Conservation (phyloP, 1,140 invertebrate species). For the Onthophagus taurus region DNA sequence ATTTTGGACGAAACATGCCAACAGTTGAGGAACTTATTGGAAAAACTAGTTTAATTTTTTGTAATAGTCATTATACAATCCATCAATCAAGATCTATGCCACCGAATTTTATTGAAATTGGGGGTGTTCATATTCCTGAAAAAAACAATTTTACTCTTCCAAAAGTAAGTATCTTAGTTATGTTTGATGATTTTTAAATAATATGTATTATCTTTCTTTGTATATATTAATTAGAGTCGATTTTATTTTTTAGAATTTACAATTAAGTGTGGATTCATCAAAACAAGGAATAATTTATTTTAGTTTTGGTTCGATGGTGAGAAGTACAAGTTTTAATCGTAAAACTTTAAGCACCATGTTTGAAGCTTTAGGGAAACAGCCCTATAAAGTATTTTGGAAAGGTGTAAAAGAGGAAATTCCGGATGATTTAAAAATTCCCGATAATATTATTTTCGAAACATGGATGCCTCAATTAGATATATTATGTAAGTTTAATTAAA, state of each 20-base stretch:
- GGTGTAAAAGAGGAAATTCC: slow-evolving; percentile 40
- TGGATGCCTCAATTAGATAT: slow-evolving; percentile 63
- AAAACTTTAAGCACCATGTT: slow-evolving; percentile 37
- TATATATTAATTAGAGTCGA: too few relatives aligned
- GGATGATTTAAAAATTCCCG: slow-evolving; percentile 33
- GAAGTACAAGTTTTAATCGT: slow-evolving; percentile 30
- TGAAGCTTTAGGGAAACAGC: slow-evolving; percentile 45
- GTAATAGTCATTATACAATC: slow-evolving; percentile 35
- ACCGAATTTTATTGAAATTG: slow-evolving; percentile 36
- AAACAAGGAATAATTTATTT: slow-evolving; percentile 39
- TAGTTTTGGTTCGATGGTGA: slow-evolving; percentile 38
- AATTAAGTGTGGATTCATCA: slow-evolving; percentile 19
- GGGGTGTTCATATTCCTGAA: slow-evolving; percentile 26
- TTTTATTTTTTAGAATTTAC: too few relatives aligned
- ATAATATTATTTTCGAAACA: slow-evolving; percentile 49
- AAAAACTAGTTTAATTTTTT: slow-evolving; percentile 25
- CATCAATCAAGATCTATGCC: slow-evolving; percentile 31
- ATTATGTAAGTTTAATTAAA: slow-evolving; percentile 62
- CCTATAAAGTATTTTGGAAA: slow-evolving; percentile 56
- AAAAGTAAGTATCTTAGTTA: too few relatives aligned
- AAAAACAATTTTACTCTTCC: slow-evolving; percentile 36
- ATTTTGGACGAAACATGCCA: slow-evolving; percentile 26
- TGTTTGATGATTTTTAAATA: too few relatives aligned
- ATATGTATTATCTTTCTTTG: too few relatives aligned
- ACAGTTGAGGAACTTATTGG: slow-evolving; percentile 17